Evolutionary conservation across 2,888 invertebrate genomes (phyloP), one percentile per base, ranked within the genome.

Genomic region (Pediacus dermestoides): DNA sequence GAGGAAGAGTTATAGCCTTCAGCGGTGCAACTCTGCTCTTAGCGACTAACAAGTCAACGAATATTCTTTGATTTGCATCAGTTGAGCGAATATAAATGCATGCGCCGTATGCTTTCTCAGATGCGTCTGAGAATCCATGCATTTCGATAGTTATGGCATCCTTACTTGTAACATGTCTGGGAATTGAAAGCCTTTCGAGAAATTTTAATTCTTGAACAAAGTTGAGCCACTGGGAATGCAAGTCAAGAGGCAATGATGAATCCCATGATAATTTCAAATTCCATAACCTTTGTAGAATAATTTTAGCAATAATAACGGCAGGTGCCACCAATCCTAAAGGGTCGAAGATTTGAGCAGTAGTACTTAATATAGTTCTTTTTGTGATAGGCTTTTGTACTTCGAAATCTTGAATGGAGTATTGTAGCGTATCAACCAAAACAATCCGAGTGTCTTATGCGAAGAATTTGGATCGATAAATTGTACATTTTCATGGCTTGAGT

Each of bases 21-120:
- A 48, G 10, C 1, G 48, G 42, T 8, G 42, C 42, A 2, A 48
- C 44, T 21, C 36, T 39, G 7, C 42, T 36, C 28, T 48, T 48
- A 2, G 44, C 8, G 16, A 35, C 36, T 9, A 47, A 16, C 12
- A 47, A 36, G 34, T 38, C 13, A n/a, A 27, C 22, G n/a, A 10
- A n/a, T 9, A 11, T 4, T 6, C 36, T 12, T 8, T 26, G 26
- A 2, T 22, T 14, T 7, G 9, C 8, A 18, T 44, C 21, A 9
- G 11, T 26, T 21, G 34, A 32, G 9, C 25, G 12, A 3, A 44
- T 4, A 28, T 44, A 47, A 11, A 44, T 26, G 13, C 33, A 34
- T 8, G 40, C 41, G 2, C 44, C 47, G 37, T 22, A 41, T n/a
- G 27, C 32, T 2, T 25, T 32, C 14, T 41, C 37, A 9, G 37